phyloP scores from a whole-genome alignment of 2,888 invertebrate species.

The Dasypogon diadema region DNA sequence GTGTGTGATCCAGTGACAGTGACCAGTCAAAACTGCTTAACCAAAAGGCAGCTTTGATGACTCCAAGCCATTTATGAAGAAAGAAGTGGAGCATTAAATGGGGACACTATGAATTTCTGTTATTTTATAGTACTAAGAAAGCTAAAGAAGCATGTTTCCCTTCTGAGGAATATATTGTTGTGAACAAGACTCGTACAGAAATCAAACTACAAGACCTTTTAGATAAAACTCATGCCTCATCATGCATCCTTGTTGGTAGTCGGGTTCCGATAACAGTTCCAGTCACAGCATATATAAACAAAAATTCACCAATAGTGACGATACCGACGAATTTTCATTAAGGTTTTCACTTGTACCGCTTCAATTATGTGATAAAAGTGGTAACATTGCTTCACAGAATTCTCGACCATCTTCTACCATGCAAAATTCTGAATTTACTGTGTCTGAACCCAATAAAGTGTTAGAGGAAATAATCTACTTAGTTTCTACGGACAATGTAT shows the following conservation, averaged over 20 bases:
- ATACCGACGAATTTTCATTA: slow-evolving; percentile 29
- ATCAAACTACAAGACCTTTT: not conserved
- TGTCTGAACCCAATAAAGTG: too few relatives aligned
- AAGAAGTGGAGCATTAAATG: not conserved
- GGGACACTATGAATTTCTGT: not conserved
- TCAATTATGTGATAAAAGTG: not conserved
- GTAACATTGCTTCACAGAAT: not conserved
- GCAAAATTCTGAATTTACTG: not conserved
- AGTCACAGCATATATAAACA: slow-evolving; percentile 35
- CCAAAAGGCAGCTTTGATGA: not conserved
- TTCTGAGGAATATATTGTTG: not conserved
- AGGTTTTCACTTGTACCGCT: slow-evolving; percentile 35
- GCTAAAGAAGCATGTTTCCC: not conserved
- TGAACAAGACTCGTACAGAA: not conserved
- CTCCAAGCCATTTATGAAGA: too few relatives aligned
- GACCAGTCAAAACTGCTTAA: too few relatives aligned
- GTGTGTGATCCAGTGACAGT: too few relatives aligned
- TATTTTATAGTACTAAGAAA: not conserved
- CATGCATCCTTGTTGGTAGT: not conserved
- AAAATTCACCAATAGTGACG: not conserved
- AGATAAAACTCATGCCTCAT: not conserved
- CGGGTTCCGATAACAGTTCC: slow-evolving; percentile 22
- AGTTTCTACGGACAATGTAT: not conserved
- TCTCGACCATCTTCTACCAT: not conserved
- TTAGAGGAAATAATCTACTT: not conserved